A percentile compares a stretch with the other conserved stretches of the same genome.
Conservation (phyloP, 2,113 vertebrate genomes). For the Daboia siamensis region DNA sequence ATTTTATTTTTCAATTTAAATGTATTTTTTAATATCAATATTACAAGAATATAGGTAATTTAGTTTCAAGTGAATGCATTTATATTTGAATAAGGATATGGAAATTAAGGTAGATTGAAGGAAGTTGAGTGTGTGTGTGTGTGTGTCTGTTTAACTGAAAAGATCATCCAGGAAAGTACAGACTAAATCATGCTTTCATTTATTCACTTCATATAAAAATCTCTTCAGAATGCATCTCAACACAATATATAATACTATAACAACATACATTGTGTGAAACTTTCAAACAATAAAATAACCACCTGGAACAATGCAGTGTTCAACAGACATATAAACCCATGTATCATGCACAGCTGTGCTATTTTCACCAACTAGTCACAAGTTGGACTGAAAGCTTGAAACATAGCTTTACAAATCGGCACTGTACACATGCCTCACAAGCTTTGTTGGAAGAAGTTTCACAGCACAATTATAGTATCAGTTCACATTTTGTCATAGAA, state of each 20-base stretch:
- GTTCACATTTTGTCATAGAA: slow-evolving; percentile 80
- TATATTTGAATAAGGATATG: neutral
- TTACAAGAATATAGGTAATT: neutral
- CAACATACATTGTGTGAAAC: slow-evolving; percentile 98
- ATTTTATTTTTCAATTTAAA: neutral
- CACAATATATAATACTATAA: slow-evolving; percentile 98
- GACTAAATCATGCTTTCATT: slow-evolving; percentile 91
- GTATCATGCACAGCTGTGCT: slow-evolving; percentile 91
- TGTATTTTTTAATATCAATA: neutral
- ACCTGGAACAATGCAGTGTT: slow-evolving; percentile 88
- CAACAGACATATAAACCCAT: slow-evolving; percentile 82
- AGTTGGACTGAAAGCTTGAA: slow-evolving; percentile 84
- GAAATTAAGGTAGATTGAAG: neutral
- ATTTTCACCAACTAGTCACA: slow-evolving; percentile 81
- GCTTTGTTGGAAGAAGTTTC: slow-evolving; percentile 86
- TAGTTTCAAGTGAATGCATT: neutral
- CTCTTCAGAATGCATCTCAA: slow-evolving; percentile 90
- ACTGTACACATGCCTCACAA: slow-evolving; percentile 81
- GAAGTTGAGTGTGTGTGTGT: neutral
- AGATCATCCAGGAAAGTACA: slow-evolving; percentile 4
- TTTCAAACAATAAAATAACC: slow-evolving; percentile 80
- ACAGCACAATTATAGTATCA: slow-evolving; percentile 90
- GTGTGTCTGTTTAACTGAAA: neutral
- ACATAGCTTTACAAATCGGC: slow-evolving; percentile 84
- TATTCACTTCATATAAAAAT: slow-evolving; percentile 99